Percentiles rank a stretch among this genome's conserved stretches.
phyloP scores from a whole-genome alignment of 2,888 invertebrate genomes.

The Mythimna vitellina region DNA sequence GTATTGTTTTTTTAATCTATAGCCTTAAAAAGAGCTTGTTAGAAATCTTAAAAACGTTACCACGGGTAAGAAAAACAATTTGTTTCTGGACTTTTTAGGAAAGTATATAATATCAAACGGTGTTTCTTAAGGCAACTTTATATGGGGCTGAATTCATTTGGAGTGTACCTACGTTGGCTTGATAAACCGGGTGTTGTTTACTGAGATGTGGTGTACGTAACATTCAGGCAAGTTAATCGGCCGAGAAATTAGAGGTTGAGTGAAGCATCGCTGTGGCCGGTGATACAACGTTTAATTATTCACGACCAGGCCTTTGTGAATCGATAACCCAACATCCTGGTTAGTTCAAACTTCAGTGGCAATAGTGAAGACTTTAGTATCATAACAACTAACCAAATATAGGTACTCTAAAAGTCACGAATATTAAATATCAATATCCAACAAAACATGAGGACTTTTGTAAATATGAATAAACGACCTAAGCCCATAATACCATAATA shows the following conservation, averaged over 20 bases:
- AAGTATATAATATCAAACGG: constrained; percentile 23
- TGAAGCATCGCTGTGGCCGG: constrained; percentile 45
- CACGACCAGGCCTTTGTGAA: constrained; percentile 50
- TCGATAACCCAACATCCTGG: constrained; percentile 51
- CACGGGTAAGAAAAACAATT: constrained; percentile 17
- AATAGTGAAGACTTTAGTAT: constrained; percentile 10
- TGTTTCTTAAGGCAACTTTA: constrained; percentile 32
- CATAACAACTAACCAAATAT: not conserved
- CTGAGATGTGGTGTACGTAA: constrained; percentile 50
- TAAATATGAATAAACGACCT: constrained; percentile 23
- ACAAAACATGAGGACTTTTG: constrained; percentile 17
- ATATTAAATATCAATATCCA: constrained; percentile 35
- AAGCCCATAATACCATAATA: constrained; percentile 21
- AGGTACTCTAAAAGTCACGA: not conserved
- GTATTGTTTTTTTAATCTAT: not conserved
- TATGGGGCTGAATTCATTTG: constrained; percentile 35
- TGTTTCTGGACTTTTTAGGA: not conserved
- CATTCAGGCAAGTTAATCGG: constrained; percentile 63
- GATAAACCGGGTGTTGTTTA: constrained; percentile 30
- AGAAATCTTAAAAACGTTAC: not conserved
- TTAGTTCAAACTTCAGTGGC: constrained; percentile 18
- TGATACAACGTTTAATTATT: constrained; percentile 67
- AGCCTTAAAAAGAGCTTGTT: constrained; percentile 3
- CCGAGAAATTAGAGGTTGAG: constrained; percentile 66
- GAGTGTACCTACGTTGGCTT: constrained; percentile 12